phyloP scores from a whole-genome alignment of 1,140 invertebrate species.

The Alviniconcha marisindica region DNA sequence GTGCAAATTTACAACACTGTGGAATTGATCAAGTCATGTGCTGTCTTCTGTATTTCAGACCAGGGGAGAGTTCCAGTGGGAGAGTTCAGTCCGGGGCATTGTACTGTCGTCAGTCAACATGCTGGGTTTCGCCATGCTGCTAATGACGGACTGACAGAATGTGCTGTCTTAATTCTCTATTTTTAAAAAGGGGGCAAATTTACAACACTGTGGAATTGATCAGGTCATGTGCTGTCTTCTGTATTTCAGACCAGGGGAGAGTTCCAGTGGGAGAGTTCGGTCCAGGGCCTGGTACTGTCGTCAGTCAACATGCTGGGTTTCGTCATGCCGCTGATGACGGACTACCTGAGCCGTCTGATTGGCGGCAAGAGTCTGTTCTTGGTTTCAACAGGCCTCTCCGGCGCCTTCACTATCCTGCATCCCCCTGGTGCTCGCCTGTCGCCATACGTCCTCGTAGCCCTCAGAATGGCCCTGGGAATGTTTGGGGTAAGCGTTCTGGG shows the following conservation, averaged over 20 bases:
- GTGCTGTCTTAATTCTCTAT: no score
- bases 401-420: background rate
- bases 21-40: no score
- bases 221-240: background rate
- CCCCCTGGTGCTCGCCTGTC: background rate
- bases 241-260: background rate
- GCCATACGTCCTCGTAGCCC: background rate
- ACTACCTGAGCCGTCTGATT: background rate
- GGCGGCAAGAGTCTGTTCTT: constrained; percentile 3
- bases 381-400: background rate
- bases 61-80: constrained; percentile 23
- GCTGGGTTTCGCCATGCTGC: background rate
- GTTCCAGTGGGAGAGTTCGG: constrained; percentile 31
- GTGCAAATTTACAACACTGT: no score
- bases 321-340: background rate
- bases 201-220: no score
- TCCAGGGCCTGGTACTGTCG: constrained; percentile 25
- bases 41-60: background rate
- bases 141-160: constrained; percentile 10
- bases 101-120: background rate
- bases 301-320: background rate
- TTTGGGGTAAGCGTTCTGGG: background rate
- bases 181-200: no score
- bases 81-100: constrained; percentile 21
- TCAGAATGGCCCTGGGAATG: background rate